Base-by-base conservation (phyloP, 2,113 vertebrate genomes). In the Chascanopsetta lugubris region DNA sequence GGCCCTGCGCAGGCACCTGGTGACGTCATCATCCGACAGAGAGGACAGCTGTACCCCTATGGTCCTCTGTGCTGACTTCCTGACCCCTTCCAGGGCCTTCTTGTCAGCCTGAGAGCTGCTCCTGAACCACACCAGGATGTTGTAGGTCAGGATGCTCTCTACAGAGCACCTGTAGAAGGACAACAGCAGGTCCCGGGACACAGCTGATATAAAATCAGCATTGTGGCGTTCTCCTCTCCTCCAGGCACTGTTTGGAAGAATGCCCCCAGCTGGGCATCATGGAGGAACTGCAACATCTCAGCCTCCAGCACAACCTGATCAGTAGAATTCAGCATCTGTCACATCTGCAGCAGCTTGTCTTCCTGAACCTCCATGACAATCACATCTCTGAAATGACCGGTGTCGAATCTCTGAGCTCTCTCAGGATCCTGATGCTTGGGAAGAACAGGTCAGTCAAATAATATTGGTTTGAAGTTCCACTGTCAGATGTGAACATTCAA, bases 271-370 rank as follows among this genome's bases (percentile, higher is more conserved):
- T 99, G 5, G 90, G 92, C 17, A 85, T 90, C 11, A 90, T 94
- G 78, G 92, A 95, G 43, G 91, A 94, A 24, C 92, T 98, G 43
- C 94, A 94, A 17, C 82, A 96, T 43, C 80, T 99, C 67, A 98
- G 95, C 88, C 93, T 99, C 51, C 97, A 99, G 48, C 95, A 98
- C 79, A 99, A 99, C 87, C 92, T 88, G 47, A 95, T 99, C 86
- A 93, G 92, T 46, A 91, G 71, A 42, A 94, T 99, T 69, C 95
- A 95, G 68, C 93, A 96, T 84, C 83, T 98, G 72, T 93, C 94
- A 63, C 92, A 94, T 62, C 87, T 98, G 38, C 94, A 92, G 13
- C 90, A 91, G n/a, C 93, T 99, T n/a, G 89, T 95, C 77, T 92
- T 96, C 85, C 90, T 99, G 68, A 96, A 99, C 89, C 89, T 99